These are phyloP conservation scores for Acanthopagrus latus DNA, from an alignment of 2,797 vertebrate species.

Conservation along the genomic window DNA sequence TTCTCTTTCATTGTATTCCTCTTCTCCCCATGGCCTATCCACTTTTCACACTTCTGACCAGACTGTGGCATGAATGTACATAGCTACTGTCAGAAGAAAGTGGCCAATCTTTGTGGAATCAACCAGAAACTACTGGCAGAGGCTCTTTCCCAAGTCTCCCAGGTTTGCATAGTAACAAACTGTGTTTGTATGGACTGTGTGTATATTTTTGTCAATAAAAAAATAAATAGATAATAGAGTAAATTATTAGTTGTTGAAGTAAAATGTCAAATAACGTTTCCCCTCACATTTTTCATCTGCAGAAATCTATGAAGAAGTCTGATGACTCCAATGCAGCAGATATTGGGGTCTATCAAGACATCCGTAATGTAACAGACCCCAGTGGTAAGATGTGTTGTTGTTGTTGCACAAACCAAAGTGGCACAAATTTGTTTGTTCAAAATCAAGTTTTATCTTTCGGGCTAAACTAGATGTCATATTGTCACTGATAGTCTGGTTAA, in stretches of 20 bases:
- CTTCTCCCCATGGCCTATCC: neutral
- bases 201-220: neutral
- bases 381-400: constrained; percentile 75
- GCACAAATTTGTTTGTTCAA: neutral
- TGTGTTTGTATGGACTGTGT: neutral
- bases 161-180: constrained; percentile 80
- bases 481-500: neutral
- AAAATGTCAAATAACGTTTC: neutral
- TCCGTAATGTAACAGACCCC: constrained; percentile 76
- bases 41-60: constrained; percentile 64
- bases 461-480: neutral
- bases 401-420: neutral
- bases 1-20: neutral
- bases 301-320: constrained; percentile 89
- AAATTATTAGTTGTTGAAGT: neutral
- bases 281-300: constrained; percentile 16
- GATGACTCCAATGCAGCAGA: constrained; percentile 80
- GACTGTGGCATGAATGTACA: constrained; percentile 96
- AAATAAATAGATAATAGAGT: neutral
- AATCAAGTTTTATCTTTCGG: constrained; percentile 4
- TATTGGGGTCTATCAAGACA: constrained; percentile 92
- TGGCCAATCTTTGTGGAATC: constrained; percentile 97
- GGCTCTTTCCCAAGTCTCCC: constrained; percentile 92
- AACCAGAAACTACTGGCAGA: constrained; percentile 98
- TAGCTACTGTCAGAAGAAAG: constrained; percentile 93